Conservation (phyloP, 1,140 invertebrate genomes). For the Gryllus bimaculatus region DNA sequence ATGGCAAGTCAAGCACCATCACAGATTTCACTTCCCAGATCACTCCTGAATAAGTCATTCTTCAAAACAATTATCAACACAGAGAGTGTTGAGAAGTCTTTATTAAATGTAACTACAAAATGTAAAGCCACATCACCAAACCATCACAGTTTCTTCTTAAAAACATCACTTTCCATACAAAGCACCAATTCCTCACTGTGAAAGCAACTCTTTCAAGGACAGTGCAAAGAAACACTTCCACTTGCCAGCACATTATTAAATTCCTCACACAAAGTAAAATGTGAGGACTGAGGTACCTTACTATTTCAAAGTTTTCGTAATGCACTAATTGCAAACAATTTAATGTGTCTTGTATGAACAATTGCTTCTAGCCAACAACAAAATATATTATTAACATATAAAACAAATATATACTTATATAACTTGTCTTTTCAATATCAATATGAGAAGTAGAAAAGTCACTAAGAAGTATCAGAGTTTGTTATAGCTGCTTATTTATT, state of each 20-base stretch:
- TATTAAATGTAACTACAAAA: not conserved
- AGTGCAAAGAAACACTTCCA: not conserved
- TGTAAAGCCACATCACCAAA: not conserved
- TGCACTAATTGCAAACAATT: not conserved
- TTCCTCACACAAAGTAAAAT: not conserved
- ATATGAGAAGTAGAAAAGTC: not conserved
- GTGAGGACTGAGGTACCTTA: not conserved
- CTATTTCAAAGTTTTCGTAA: not conserved
- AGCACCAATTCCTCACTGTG: not conserved
- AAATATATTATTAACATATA: not conserved
- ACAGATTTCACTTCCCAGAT: not conserved
- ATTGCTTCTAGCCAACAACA: not conserved
- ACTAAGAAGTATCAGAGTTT: not conserved
- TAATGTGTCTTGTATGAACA: not conserved
- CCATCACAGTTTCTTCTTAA: slow-evolving; percentile 4
- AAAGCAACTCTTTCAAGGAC: not conserved
- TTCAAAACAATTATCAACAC: not conserved
- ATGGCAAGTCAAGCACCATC: not conserved
- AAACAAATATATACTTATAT: not conserved
- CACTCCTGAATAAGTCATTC: not conserved
- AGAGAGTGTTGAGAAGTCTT: not conserved
- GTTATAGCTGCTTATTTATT: not conserved
- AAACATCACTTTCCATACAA: not conserved
- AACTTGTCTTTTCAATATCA: not conserved
- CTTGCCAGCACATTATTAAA: not conserved